Evolutionary conservation across 2,113 vertebrate genomes (phyloP).

Genomic region (Phodopus roborovskii): DNA sequence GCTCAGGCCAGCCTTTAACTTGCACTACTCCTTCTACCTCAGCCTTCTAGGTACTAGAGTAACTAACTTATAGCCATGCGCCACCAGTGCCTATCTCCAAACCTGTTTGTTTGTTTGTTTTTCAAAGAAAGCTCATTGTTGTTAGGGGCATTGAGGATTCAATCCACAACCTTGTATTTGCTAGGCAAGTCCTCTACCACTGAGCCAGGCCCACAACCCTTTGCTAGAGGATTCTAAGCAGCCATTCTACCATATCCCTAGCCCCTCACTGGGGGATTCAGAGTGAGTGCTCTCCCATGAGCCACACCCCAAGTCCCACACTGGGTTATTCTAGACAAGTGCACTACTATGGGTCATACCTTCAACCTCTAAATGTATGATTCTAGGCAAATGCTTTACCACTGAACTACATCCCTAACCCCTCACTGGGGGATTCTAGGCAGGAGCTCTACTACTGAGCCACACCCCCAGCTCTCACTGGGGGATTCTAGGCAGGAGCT

Average conservation of each 20-base stretch:
- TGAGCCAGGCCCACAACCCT: background rate
- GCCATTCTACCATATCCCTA: too few species aligned
- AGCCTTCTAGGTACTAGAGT: background rate
- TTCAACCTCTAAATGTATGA: too few species aligned
- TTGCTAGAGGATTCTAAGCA: background rate
- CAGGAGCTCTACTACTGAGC: background rate
- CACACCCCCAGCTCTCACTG: background rate
- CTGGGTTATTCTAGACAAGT: too few species aligned
- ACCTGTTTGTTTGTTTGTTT: too few species aligned
- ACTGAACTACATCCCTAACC: background rate
- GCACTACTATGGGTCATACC: too few species aligned
- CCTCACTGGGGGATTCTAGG: background rate
- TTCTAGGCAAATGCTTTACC: background rate
- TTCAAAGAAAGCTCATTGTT: background rate
- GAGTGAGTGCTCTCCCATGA: too few species aligned
- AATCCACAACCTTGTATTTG: too few species aligned
- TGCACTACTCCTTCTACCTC: background rate
- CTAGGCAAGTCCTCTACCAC: background rate
- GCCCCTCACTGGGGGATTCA: background rate
- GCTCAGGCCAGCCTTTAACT: background rate
- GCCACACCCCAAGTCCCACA: too few species aligned
- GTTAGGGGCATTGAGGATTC: background rate
- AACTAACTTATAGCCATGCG: background rate
- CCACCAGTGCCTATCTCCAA: background rate
- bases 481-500: background rate